These are phyloP conservation scores for Zaprionus ghesquierei DNA, from an alignment of 1,140 invertebrate species.

Conservation along the genomic window DNA sequence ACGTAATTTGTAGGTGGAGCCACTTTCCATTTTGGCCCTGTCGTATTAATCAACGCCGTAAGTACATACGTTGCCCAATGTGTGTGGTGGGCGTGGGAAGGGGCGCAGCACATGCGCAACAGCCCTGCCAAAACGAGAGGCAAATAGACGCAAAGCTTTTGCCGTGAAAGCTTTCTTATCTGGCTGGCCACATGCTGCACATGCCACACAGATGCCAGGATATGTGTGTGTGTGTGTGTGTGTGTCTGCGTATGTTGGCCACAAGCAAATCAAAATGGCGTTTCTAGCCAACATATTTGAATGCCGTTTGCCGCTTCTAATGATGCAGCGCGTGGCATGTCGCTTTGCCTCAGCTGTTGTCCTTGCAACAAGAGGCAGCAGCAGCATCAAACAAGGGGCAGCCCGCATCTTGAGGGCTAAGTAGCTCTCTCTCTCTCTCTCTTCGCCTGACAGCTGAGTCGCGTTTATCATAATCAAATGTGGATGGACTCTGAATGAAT, in stretches of 20 bases:
- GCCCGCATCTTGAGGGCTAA: conserved; percentile 67
- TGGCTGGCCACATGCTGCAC: conserved; percentile 50
- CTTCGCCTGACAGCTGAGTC: conserved; percentile 71
- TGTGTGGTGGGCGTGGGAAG: conserved; percentile 10
- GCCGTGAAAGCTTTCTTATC: conserved; percentile 64
- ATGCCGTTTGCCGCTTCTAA: conserved; percentile 21
- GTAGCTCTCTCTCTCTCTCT: conserved; percentile 67
- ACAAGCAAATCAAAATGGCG: conserved; percentile 72
- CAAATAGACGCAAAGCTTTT: conserved; percentile 62
- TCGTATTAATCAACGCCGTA: conserved; percentile 63
- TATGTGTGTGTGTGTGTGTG: not conserved
- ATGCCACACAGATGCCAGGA: not conserved
- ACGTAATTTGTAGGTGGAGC: conserved; percentile 47
- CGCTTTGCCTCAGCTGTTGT: conserved; percentile 76
- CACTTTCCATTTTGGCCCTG: conserved; percentile 62
- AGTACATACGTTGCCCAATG: conserved; percentile 39
- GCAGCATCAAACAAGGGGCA: conserved; percentile 5
- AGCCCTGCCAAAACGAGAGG: conserved; percentile 61
- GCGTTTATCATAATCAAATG: conserved; percentile 80
- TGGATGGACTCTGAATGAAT: conserved; percentile 53
- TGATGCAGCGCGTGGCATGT: conserved; percentile 33
- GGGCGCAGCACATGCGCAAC: conserved; percentile 72
- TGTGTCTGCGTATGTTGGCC: conserved; percentile 21
- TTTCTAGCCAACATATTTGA: conserved; percentile 21
- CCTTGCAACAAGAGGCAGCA: conserved; percentile 10